Base-by-base conservation (phyloP, 2,113 vertebrate species). In the Zingel zingel region DNA sequence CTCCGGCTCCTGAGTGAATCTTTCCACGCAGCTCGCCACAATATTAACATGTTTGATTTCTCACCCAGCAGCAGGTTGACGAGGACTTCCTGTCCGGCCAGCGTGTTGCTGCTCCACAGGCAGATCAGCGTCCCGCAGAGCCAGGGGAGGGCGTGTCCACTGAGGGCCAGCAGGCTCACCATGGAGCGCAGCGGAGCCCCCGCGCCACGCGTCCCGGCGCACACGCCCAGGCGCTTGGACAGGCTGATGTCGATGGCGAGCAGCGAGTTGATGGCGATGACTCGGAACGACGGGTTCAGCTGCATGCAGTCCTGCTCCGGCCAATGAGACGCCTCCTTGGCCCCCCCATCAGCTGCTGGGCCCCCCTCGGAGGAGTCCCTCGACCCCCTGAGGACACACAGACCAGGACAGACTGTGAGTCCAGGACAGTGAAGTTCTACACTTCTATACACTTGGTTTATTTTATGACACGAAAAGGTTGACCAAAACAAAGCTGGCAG, bases 251-350 rank as follows among this genome's bases (percentile, higher is more conserved):
- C 97, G 1, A 99, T 98, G 91, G 98, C 98, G 79, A 98, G 93
- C 84, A 99, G 93, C 1, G 98, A 97, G 95, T 93, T 99, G 91
- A 97, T 94, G 85, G 98, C 98, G 6, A 99, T 98, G 78, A 96
- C 97, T 77, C 95, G 95, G 88, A 99, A 96, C 1, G 97, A 97
- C 0, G 98, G 98, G 90, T 99, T 98, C 50, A 99, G 96, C 94
- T 97, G 98, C 96, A 99, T 99, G 92, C 97, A 98, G 91, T 99
- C 97, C 91, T 98, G 97, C 85, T 98, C 97, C 0, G 97, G 97
- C 74, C 96, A 94, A 88, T 95, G 96, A 33, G 30, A 33, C 0
- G 94, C 94, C 21, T 97, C 96, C 87, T 95, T 92, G 6, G 1
- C 5, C 3, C 92, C 89, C 62, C 96, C 96, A 2, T 96, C 96